Evolutionary conservation across 2,113 vertebrate species (phyloP).

Genomic region (Heptranchias perlo): DNA sequence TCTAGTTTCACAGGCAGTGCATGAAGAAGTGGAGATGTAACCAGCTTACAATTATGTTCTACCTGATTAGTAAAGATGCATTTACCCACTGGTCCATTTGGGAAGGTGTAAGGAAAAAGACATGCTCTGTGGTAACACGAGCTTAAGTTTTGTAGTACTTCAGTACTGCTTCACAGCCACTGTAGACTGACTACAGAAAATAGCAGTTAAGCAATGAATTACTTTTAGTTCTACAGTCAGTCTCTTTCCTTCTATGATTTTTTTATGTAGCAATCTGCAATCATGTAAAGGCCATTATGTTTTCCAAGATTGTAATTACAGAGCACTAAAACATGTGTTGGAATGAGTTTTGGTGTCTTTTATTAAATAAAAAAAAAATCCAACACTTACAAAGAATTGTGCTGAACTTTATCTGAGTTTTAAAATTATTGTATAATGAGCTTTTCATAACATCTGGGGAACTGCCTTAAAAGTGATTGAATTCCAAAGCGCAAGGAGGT

Average conservation of each 20-base stretch:
- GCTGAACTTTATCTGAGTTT: not conserved
- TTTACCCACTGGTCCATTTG: not conserved
- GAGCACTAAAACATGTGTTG: not conserved
- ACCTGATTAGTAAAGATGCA: not conserved
- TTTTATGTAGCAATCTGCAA: not conserved
- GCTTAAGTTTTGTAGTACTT: not conserved
- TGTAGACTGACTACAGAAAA: not conserved
- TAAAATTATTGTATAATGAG: not conserved
- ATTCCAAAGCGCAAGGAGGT: not conserved
- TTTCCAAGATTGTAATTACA: conserved; percentile 12
- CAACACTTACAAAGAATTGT: conserved; percentile 8
- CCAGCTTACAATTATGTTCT: not conserved
- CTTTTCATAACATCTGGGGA: not conserved
- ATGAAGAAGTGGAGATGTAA: not conserved
- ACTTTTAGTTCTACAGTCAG: not conserved
- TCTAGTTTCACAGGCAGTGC: not conserved
- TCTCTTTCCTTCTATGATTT: not conserved
- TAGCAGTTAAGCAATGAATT: conserved; percentile 21
- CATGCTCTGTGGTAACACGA: not conserved
- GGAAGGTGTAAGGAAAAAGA: not conserved
- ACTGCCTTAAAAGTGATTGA: not conserved
- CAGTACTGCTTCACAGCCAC: not conserved
- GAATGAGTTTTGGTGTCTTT: not conserved
- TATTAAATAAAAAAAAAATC: not conserved
- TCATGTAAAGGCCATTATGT: conserved; percentile 21